phyloP scores from a whole-genome alignment of 2,113 vertebrate species.

The Xyliphius kryptos region DNA sequence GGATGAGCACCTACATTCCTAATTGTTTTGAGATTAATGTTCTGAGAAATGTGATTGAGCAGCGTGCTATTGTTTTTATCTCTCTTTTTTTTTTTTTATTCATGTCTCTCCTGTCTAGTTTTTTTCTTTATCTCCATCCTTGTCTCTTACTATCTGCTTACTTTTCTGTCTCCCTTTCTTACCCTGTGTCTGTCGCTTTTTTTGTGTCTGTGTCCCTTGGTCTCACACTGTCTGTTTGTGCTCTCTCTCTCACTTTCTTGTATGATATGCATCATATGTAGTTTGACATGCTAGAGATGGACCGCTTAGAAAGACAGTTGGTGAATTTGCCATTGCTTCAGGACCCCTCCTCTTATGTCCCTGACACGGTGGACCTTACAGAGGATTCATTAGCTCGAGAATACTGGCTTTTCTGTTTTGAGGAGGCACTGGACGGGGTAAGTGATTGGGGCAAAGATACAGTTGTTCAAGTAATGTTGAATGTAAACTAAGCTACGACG shows the following conservation, averaged over 20 bases:
- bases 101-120: too few species aligned
- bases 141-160: background rate
- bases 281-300: constrained; percentile 99
- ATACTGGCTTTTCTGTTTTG: constrained; percentile 96
- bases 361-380: constrained; percentile 89
- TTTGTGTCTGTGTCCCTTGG: background rate
- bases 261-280: constrained; percentile 44
- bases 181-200: background rate
- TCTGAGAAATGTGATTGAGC: too few species aligned
- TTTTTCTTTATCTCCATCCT: background rate
- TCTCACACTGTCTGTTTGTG: background rate
- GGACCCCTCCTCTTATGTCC: constrained; percentile 88
- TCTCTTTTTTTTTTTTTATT: too few species aligned
- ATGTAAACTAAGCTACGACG: background rate
- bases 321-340: constrained; percentile 88
- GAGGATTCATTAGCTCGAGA: constrained; percentile 85
- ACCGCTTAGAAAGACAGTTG: constrained; percentile 85
- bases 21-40: too few species aligned
- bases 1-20: too few species aligned
- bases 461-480: background rate
- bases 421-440: constrained; percentile 93
- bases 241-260: constrained; percentile 8
- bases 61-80: too few species aligned
- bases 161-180: background rate
- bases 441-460: constrained; percentile 24